Base-by-base conservation (phyloP, 1,140 invertebrate genomes). In the Tetragnatha versicolor region DNA sequence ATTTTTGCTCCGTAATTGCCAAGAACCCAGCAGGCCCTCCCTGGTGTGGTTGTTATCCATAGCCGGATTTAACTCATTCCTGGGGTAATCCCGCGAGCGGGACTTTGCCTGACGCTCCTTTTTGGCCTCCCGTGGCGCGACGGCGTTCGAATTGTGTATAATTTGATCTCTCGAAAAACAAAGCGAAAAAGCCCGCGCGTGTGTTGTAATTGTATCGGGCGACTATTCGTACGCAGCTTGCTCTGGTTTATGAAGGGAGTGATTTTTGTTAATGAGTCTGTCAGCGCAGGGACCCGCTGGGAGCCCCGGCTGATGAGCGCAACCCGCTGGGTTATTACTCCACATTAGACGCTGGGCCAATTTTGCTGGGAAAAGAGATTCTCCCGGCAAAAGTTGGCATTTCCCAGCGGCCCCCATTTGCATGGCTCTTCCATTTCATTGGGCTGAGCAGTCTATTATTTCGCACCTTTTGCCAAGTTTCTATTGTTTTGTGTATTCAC, bases 101-200 rank as follows among this genome's bases (percentile, higher is more conserved):
- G 47, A 27, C 60, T 39, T 20, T 63, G 12, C 25, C 33, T 39
- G 9, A 20, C 17, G 12, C 55, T 60, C 55, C 63, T 75, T 75
- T 49, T 49, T 58, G 61, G 29, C 58, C 47, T 75, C 72, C 72
- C 72, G 25, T 0, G 63, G 72, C 42, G 72, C 55, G 58, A n/a
- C n/a, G n/a, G n/a, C n/a, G n/a, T n/a, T n/a, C 76, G 76, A 79
- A 79, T 79, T 79, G n/a, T n/a, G 69, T 68, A 79, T 79, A 79
- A 79, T 79, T 79, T 79, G 76, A 79, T 79, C 76, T 69, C 65
- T 79, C 5, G 31, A 77, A 77, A 55, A 42, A 42, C 33, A 70
- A 25, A 51, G 39, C 33, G 68, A 37, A 22, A n/a, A n/a, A n/a
- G n/a, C n/a, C n/a, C n/a, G n/a, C n/a, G n/a, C n/a, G n/a, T n/a